Evolutionary conservation across 1,140 invertebrate genomes (phyloP).

Genomic region (Temnothorax curvispinosus): DNA sequence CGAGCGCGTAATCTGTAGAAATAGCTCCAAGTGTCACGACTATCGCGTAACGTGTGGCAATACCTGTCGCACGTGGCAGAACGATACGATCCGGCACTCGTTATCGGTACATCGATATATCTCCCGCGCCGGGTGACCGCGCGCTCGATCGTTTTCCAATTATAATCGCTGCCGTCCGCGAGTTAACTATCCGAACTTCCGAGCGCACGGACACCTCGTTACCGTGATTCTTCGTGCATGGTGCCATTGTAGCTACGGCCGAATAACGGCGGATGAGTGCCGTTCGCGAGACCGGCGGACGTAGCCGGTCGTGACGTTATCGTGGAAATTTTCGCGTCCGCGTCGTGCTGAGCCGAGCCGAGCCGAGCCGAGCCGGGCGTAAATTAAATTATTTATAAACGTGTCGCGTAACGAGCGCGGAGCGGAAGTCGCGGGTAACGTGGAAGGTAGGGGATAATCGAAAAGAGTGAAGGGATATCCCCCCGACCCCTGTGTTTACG

Average conservation of each 20-base stretch:
- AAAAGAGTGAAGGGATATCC: background rate
- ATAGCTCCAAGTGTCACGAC: constrained; percentile 50
- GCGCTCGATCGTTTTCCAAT: constrained; percentile 64
- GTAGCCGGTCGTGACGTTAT: constrained; percentile 8
- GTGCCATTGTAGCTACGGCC: constrained; percentile 59
- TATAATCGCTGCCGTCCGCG: constrained; percentile 39
- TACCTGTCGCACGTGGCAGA: constrained; percentile 38
- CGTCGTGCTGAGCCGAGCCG: background rate
- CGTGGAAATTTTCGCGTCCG: constrained; percentile 18
- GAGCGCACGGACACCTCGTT: constrained; percentile 66
- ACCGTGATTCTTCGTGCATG: constrained; percentile 74
- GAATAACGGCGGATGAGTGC: constrained; percentile 34
- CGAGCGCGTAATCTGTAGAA: constrained; percentile 34
- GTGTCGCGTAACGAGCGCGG: constrained; percentile 29
- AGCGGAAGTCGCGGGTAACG: constrained; percentile 2
- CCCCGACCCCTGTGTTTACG: constrained; percentile 27
- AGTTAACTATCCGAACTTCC: constrained; percentile 58
- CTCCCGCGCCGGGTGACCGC: background rate
- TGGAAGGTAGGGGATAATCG: constrained; percentile 5
- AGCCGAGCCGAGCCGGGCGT: constrained; percentile 48
- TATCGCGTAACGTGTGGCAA: constrained; percentile 52
- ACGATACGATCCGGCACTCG: constrained; percentile 55
- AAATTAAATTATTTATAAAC: constrained; percentile 79
- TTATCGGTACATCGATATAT: constrained; percentile 64
- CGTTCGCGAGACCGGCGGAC: constrained; percentile 12